Base-by-base conservation (phyloP, 2,113 vertebrate species). In the Pavo muticus region DNA sequence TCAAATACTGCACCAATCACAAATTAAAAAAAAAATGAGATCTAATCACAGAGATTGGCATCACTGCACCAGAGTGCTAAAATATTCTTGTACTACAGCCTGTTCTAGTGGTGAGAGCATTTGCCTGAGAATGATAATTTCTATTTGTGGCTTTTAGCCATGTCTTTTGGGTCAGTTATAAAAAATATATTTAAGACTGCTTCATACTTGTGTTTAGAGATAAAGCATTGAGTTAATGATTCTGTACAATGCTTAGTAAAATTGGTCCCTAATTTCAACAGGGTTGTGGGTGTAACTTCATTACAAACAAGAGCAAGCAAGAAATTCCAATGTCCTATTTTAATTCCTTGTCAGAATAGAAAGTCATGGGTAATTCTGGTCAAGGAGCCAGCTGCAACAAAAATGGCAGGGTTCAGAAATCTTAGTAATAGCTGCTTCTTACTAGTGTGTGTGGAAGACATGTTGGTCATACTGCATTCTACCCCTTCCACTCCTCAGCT, bases 21-120 rank as follows among this genome's bases (percentile, higher is more conserved):
- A 64, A 77, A 65, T 75, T 45, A 27, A 60, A 87, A 68, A 82
- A 56, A 77, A 16, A 54, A 54, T 3, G 12, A 93, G 14, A 37
- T 86, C 80, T 71, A 67, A 77, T 91, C 79, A 90, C 40, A 63
- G 42, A 47, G 56, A 80, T 32, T 92, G 63, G 63, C 71, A 91
- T 76, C 59, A 39, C 42, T 80, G 42, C 32, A 47, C n/a, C 16
- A 15, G 37, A 70, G 73, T 4, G 2, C 57, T 93, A 82, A 87
- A 91, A 91, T 30, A 54, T 16, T 39, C 61, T 63, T 42, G 23
- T 42, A 90, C 85, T 83, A 73, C 56, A 95, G 77, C 45, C 84
- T 91, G 78, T 78, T 89, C 72, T 48, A 47, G 60, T 40, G 82
- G 60, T 0, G 9, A 86, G 25, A 91, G 71, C n/a, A 30, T 44